Evolutionary conservation across 2,888 invertebrate genomes (phyloP), one percentile per base, ranked within the genome.

Genomic region (Clepsis dumicolana): DNA sequence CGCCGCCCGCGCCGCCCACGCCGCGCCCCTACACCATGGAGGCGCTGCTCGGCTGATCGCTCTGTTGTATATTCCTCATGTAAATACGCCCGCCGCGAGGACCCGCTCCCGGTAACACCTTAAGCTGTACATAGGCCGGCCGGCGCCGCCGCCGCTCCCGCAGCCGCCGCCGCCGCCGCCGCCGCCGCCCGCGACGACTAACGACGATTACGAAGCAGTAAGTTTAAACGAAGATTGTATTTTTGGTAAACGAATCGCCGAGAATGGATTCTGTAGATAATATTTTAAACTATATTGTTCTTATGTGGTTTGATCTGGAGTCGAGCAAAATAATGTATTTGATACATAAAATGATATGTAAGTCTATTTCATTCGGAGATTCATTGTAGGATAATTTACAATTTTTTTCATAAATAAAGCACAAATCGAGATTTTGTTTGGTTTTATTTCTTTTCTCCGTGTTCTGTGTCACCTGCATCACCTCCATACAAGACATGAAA

Each of bases 331-430:
- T 91, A 88, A 93, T 93, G 93, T 93, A 93, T 93, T 92, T 92
- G 92, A 93, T 93, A 93, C 93, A 93, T 93, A 91, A 92, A 93
- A 89, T 88, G 91, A 93, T 94, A 93, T 93, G 93, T 94, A 94
- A 94, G 93, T 94, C 92, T 93, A 93, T 91, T 94, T 94, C 93
- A 93, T 93, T 94, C 94, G 93, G 94, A 94, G 93, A 94, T 94
- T 94, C 93, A 93, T 93, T 93, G 94, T 94, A 94, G 94, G 94
- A 94, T 95, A 95, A 94, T 94, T 95, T 94, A 94, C 94, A 93
- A 94, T 94, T 95, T 94, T 95, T 95, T 95, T 94, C 94, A 94
- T 94, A 94, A 94, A 94, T 94, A 94, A 94, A 94, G 94, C 94
- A 94, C 94, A 94, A 94, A 94, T 94, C 85, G 91, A 92, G 91